These are phyloP conservation scores for Gandaritis pyraliata DNA, from an alignment of 2,888 invertebrate genomes.

Conservation along the genomic window DNA sequence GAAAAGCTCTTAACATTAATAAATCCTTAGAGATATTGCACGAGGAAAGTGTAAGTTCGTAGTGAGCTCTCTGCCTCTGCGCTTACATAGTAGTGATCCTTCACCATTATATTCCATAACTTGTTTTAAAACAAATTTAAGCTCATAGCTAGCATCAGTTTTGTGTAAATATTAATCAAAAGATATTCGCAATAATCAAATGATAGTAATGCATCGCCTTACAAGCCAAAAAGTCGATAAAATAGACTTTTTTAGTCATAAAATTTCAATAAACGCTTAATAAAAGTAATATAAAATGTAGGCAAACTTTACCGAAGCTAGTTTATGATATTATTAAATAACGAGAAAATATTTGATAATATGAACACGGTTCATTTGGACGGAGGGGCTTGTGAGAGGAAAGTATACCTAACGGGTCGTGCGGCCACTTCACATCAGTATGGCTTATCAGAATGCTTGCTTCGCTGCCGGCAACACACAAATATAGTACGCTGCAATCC, in stretches of 20 bases:
- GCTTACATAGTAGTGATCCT: slow-evolving; percentile 63
- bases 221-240: slow-evolving; percentile 40
- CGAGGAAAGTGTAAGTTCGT: slow-evolving; percentile 69
- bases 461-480: not conserved
- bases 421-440: slow-evolving; percentile 22
- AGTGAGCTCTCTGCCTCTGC: slow-evolving; percentile 51
- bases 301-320: slow-evolving; percentile 56
- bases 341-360: slow-evolving; percentile 60
- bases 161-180: slow-evolving; percentile 36
- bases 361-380: slow-evolving; percentile 80
- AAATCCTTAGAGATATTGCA: slow-evolving; percentile 51
- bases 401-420: slow-evolving; percentile 36
- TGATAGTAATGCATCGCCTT: slow-evolving; percentile 27
- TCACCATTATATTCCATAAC: slow-evolving; percentile 55
- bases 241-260: slow-evolving; percentile 31
- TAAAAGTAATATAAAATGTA: slow-evolving; percentile 40
- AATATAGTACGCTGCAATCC: slow-evolving; percentile 28
- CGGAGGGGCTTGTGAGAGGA: slow-evolving; percentile 73
- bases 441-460: not conserved
- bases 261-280: slow-evolving; percentile 34
- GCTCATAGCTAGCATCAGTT: slow-evolving; percentile 66
- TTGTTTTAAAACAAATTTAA: slow-evolving; percentile 58
- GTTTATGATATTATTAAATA: slow-evolving; percentile 55
- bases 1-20: slow-evolving; percentile 80
- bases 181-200: slow-evolving; percentile 24